Evolutionary conservation across 2,113 vertebrate genomes (phyloP).

Genomic region (Antennarius striatus): DNA sequence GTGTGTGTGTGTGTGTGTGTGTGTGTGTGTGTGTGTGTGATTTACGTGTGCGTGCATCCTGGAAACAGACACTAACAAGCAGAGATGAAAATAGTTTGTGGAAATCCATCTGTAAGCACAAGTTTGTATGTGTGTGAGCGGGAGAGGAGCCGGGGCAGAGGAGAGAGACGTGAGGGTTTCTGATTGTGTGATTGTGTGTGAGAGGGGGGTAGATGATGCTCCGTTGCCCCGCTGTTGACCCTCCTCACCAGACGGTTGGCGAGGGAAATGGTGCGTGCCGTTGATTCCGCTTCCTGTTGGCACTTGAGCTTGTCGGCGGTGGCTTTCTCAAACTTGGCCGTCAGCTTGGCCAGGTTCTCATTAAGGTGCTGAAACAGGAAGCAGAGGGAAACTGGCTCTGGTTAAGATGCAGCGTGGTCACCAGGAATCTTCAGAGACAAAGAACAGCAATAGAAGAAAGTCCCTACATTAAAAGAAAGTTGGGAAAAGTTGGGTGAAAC

Average conservation of each 20-base stretch:
- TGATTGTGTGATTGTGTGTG: background rate
- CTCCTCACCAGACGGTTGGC: conserved; percentile 94
- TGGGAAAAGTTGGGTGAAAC: conserved; percentile 29
- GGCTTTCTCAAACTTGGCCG: conserved; percentile 90
- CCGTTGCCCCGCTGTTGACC: conserved; percentile 2
- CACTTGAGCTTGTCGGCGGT: conserved; percentile 91
- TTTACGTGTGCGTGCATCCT: conserved; percentile 4
- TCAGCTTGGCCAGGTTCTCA: conserved; percentile 91
- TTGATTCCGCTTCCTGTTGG: conserved; percentile 90
- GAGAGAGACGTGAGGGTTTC: too few species aligned
- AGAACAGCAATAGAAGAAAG: conserved; percentile 39
- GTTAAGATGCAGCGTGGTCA: conserved; percentile 30
- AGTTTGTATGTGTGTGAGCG: background rate
- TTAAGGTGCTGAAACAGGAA: conserved; percentile 83
- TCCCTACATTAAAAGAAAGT: conserved; percentile 25
- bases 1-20: background rate
- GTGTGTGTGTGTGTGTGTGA: background rate
- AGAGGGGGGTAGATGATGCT: background rate
- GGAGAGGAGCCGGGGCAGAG: too few species aligned
- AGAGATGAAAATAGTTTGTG: conserved; percentile 4
- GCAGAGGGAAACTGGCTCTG: conserved; percentile 24
- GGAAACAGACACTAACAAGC: conserved; percentile 6
- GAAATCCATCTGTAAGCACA: conserved; percentile 4
- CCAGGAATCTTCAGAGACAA: conserved; percentile 31
- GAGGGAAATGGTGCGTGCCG: conserved; percentile 86